These are phyloP conservation scores for Malurus elegans DNA, from an alignment of 2,113 vertebrate species.

Conservation along the genomic window DNA sequence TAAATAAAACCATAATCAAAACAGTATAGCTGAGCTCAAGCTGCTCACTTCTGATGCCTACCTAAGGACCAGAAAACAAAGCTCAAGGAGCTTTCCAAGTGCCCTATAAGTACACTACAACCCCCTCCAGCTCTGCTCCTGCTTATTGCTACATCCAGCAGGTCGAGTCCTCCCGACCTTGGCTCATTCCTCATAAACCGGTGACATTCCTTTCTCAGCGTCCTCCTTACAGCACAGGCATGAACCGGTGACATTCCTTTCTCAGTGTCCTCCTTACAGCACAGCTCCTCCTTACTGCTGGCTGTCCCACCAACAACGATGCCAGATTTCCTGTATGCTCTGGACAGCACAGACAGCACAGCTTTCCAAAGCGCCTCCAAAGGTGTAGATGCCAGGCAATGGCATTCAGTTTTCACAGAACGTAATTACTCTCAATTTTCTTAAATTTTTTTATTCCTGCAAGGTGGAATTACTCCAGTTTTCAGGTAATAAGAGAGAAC, in stretches of 20 bases:
- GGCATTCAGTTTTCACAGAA: background rate
- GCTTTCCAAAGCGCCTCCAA: background rate
- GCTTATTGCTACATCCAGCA: background rate
- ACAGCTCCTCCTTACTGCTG: background rate
- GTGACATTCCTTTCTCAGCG: background rate
- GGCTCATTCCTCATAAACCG: background rate
- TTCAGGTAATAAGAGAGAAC: background rate
- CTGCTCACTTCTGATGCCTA: background rate
- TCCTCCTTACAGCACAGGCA: background rate
- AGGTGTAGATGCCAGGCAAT: background rate
- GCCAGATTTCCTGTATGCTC: background rate
- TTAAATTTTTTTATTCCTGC: background rate
- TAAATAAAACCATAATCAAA: background rate
- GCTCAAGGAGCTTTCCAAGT: background rate
- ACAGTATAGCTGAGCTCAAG: background rate
- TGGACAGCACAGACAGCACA: background rate
- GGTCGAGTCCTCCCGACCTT: fast-evolving
- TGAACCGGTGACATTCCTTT: background rate
- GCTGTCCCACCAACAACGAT: fast-evolving
- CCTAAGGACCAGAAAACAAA: background rate
- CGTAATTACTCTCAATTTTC: background rate
- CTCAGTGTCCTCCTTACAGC: background rate
- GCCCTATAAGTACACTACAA: background rate
- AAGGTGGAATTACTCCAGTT: background rate
- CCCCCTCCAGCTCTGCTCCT: background rate